phyloP scores from a whole-genome alignment of 2,888 invertebrate genomes.

The Crocallis elinguaria region DNA sequence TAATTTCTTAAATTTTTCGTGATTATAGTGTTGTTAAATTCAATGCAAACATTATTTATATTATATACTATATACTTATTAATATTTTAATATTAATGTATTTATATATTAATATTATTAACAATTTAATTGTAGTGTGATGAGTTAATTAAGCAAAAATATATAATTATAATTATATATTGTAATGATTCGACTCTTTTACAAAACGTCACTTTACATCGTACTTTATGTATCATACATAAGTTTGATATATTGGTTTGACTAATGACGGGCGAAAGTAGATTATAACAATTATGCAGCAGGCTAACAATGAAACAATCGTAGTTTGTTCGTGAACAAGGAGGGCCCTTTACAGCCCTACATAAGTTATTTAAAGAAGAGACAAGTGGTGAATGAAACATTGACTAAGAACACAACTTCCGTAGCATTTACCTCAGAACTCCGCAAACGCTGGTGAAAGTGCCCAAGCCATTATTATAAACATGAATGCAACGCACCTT shows the following conservation, averaged over 20 bases:
- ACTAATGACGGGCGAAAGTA: not conserved
- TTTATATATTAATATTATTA: too few species aligned
- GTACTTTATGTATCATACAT: not conserved
- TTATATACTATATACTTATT: too few species aligned
- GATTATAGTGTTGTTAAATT: too few species aligned
- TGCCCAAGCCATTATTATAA: conserved; percentile 25
- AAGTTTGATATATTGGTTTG: not conserved
- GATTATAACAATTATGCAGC: not conserved
- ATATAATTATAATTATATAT: too few species aligned
- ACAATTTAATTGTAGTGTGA: too few species aligned
- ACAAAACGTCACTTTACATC: too few species aligned
- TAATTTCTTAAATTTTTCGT: too few species aligned
- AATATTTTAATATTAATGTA: too few species aligned
- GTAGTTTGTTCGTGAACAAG: conserved; percentile 49
- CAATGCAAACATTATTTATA: too few species aligned
- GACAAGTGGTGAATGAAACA: conserved; percentile 25
- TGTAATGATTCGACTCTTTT: too few species aligned
- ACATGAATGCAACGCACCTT: conserved; percentile 67
- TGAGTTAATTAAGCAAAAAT: too few species aligned
- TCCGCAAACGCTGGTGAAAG: conserved; percentile 14
- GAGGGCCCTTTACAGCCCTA: conserved; percentile 53
- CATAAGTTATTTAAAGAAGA: conserved; percentile 65
- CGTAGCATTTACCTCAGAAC: conserved; percentile 2
- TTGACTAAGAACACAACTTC: conserved; percentile 5
- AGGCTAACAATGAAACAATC: conserved; percentile 8